A percentile compares a stretch with the other conserved stretches of the same genome.
These are phyloP conservation scores for Cecropterus lyciades DNA, from an alignment of 1,140 invertebrate genomes.

Conservation along the genomic window DNA sequence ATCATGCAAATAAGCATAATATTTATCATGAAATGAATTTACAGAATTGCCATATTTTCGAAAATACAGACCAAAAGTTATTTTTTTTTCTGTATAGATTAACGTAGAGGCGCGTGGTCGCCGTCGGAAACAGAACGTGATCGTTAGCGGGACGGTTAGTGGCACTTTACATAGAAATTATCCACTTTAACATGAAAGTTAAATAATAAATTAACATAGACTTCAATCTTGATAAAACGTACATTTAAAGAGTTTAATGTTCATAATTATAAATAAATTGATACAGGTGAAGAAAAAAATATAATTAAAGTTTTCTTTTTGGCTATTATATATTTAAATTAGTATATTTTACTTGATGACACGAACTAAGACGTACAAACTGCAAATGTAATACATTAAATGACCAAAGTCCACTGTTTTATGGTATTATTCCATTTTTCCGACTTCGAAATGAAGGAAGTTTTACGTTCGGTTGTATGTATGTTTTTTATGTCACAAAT, in stretches of 20 bases:
- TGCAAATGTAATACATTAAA: too few species aligned
- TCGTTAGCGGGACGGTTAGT: conserved; percentile 6
- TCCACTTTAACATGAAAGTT: conserved; percentile 18
- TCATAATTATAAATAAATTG: background rate
- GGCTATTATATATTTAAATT: background rate
- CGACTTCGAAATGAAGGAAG: too few species aligned
- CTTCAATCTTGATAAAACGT: conserved; percentile 11
- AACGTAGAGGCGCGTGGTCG: conserved; percentile 8
- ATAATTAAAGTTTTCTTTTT: background rate
- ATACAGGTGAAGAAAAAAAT: background rate
- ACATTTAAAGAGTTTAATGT: conserved; percentile 5
- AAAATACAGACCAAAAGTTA: too few species aligned
- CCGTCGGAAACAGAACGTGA: background rate
- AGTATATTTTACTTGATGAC: too few species aligned
- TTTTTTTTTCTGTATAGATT: background rate
- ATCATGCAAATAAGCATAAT: too few species aligned
- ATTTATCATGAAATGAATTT: too few species aligned
- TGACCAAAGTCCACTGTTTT: too few species aligned
- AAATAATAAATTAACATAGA: conserved; percentile 18
- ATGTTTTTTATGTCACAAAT: too few species aligned
- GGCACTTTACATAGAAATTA: conserved; percentile 26
- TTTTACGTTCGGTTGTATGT: too few species aligned
- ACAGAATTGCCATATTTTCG: too few species aligned
- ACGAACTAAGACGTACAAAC: too few species aligned
- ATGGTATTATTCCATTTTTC: too few species aligned